Percentiles rank a stretch among this genome's conserved stretches.
Evolutionary conservation across 2,888 invertebrate species (phyloP).

Genomic region (Hirudinaria manillensis): DNA sequence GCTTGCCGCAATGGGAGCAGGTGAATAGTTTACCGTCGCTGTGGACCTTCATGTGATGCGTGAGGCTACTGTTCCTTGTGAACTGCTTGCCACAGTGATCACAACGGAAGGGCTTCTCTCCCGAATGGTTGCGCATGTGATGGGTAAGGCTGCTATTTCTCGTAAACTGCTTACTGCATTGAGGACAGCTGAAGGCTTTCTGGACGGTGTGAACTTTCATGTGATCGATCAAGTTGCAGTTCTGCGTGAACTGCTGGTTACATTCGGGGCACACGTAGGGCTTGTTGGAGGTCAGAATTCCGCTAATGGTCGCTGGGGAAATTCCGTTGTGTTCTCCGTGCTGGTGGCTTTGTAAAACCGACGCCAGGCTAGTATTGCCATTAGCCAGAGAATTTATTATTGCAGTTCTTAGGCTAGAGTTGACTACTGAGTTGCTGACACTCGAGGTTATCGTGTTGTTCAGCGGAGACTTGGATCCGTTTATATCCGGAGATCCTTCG

Average conservation of each 20-base stretch:
- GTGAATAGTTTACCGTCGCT: slow-evolving; percentile 40
- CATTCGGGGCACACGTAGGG: slow-evolving; percentile 26
- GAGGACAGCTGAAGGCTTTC: slow-evolving; percentile 28
- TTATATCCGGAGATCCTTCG: neutral
- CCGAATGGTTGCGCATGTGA: slow-evolving; percentile 28
- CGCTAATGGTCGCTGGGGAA: slow-evolving; percentile 11
- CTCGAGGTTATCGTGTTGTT: neutral
- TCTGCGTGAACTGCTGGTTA: slow-evolving; percentile 28
- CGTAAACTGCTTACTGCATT: slow-evolving; percentile 29
- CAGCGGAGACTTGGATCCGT: neutral
- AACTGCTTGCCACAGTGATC: slow-evolving; percentile 30
- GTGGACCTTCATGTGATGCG: slow-evolving; percentile 42
- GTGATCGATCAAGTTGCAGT: slow-evolving; percentile 27
- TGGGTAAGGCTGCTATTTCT: slow-evolving; percentile 28
- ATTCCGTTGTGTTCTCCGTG: slow-evolving; percentile 6
- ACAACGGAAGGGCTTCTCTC: slow-evolving; percentile 27
- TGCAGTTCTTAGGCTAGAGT: neutral
- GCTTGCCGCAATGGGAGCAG: slow-evolving; percentile 43
- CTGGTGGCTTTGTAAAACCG: neutral
- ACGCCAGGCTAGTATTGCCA: neutral
- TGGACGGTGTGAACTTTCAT: slow-evolving; percentile 29
- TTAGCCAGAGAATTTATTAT: too few relatives aligned
- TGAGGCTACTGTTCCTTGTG: slow-evolving; percentile 23
- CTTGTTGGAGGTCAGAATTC: slow-evolving; percentile 27
- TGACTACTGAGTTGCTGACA: neutral